Conservation (phyloP, 2,113 vertebrate species). For the Nycticryphes semicollaris region DNA sequence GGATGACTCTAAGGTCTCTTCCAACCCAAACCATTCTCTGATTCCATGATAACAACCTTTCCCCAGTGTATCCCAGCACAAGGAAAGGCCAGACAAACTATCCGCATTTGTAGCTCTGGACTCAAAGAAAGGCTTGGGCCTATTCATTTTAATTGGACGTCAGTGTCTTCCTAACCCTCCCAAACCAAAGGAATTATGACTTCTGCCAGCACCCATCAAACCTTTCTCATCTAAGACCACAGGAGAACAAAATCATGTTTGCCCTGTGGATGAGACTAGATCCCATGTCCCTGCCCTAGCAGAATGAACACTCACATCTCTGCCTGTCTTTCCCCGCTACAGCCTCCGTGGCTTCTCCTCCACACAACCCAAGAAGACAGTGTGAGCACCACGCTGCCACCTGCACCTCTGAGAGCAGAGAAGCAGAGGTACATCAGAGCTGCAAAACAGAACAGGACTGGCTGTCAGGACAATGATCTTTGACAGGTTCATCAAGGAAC, state of each 20-base stretch:
- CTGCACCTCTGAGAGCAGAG: slow-evolving; percentile 64
- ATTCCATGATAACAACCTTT: neutral
- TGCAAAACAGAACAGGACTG: neutral
- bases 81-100: neutral
- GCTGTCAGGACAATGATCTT: neutral
- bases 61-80: neutral
- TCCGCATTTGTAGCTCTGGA: neutral
- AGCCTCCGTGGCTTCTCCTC: slow-evolving; percentile 70
- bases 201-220: neutral
- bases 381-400: slow-evolving; percentile 19
- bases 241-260: neutral
- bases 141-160: neutral
- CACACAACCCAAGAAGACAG: slow-evolving; percentile 63
- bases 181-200: neutral
- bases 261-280: neutral
- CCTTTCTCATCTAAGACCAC: neutral
- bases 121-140: neutral
- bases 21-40: no score
- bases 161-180: neutral
- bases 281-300: neutral
- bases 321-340: slow-evolving; percentile 20
- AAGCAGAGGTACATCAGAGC: neutral
- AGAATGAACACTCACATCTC: neutral
- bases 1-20: no score
- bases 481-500: neutral